Evolutionary conservation across 2,113 vertebrate genomes (phyloP).

Genomic region (Sciurus niger): DNA sequence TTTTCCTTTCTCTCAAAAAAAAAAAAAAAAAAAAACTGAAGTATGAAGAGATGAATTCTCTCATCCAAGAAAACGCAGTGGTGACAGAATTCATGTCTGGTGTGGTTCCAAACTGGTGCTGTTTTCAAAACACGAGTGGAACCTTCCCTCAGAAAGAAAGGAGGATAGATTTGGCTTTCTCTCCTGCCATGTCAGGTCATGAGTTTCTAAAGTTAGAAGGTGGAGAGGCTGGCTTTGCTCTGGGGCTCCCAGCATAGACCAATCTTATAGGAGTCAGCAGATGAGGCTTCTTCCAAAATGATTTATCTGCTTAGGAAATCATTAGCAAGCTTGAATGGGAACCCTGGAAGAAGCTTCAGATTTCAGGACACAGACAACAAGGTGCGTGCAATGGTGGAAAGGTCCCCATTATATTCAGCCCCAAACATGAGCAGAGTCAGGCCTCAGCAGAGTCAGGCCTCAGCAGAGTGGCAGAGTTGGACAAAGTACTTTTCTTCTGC

Average conservation of each 20-base stretch:
- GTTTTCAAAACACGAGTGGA: not conserved
- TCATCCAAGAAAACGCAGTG: not conserved
- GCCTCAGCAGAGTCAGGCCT: not conserved
- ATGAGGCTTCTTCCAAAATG: not conserved
- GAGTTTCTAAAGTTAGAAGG: not conserved
- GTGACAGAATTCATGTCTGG: not conserved
- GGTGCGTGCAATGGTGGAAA: not conserved
- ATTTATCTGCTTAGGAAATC: not conserved
- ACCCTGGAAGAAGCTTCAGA: fast-evolving
- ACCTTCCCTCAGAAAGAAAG: not conserved
- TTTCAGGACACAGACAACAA: not conserved
- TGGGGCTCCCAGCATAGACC: not conserved
- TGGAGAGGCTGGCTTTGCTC: not conserved
- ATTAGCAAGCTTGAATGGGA: not conserved
- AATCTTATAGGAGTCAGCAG: not conserved
- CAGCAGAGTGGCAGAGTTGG: not conserved
- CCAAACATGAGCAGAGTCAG: not conserved
- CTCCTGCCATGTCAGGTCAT: not conserved
- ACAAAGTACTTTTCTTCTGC: not conserved
- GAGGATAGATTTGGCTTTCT: not conserved
- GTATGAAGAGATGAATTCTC: not conserved
- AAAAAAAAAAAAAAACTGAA: not conserved
- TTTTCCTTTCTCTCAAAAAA: not conserved
- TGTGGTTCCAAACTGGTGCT: not conserved
- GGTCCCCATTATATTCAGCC: not conserved